phyloP scores from a whole-genome alignment of 1,140 invertebrate species.

The Vanessa atalanta region DNA sequence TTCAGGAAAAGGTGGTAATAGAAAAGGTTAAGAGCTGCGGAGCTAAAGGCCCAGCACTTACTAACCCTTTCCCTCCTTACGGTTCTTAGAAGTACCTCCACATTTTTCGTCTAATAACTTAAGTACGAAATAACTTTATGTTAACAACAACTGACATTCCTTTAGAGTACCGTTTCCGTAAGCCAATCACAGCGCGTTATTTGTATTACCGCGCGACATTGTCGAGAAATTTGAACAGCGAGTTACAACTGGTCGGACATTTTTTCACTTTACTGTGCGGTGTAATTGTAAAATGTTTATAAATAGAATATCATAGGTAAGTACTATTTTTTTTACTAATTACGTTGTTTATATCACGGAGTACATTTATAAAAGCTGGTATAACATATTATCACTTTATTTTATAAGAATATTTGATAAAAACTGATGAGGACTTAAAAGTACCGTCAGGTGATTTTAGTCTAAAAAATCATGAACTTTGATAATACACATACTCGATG shows the following conservation, averaged over 20 bases:
- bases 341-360: slow-evolving; percentile 42
- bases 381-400: slow-evolving; percentile 41
- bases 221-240: slow-evolving; percentile 41
- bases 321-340: slow-evolving; percentile 34
- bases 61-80: slow-evolving; percentile 31
- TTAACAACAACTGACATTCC: slow-evolving; percentile 42
- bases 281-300: slow-evolving; percentile 43
- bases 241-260: slow-evolving; percentile 44
- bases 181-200: slow-evolving; percentile 48
- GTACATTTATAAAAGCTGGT: slow-evolving; percentile 38
- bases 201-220: slow-evolving; percentile 41
- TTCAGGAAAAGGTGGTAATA: no score
- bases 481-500: slow-evolving; percentile 46
- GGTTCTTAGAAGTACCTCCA: slow-evolving; percentile 34
- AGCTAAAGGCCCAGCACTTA: no score
- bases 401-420: slow-evolving; percentile 50
- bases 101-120: slow-evolving; percentile 52
- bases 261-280: slow-evolving; percentile 41
- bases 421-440: slow-evolving; percentile 48
- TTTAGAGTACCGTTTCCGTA: slow-evolving; percentile 46
- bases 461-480: slow-evolving; percentile 46
- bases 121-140: slow-evolving; percentile 47
- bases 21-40: no score
- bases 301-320: slow-evolving; percentile 48
- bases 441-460: slow-evolving; percentile 48